Evolutionary conservation across 2,888 invertebrate genomes (phyloP).

Genomic region (Tachina grossa): DNA sequence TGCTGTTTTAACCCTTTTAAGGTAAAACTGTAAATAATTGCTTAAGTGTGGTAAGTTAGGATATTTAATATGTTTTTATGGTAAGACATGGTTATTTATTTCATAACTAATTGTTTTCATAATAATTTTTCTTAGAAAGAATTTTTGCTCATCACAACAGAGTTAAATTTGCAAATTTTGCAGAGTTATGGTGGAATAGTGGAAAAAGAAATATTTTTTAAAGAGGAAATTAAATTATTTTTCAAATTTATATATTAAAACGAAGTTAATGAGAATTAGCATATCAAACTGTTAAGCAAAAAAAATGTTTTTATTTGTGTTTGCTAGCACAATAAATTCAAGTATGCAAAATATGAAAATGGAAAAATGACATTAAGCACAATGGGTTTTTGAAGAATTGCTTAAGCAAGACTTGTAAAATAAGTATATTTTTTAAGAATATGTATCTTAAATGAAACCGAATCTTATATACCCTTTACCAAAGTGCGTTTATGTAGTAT

Average conservation of each 20-base stretch:
- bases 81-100: neutral
- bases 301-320: neutral
- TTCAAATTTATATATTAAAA: neutral
- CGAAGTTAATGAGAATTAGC: slow-evolving; percentile 23
- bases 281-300: neutral
- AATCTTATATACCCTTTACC: too few relatives aligned
- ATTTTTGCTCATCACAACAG: neutral
- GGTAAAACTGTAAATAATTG: slow-evolving; percentile 40
- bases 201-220: neutral
- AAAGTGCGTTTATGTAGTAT: too few relatives aligned
- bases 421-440: too few relatives aligned
- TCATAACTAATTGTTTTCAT: neutral
- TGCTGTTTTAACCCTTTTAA: slow-evolving; percentile 47
- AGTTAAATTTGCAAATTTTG: neutral
- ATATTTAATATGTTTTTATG: slow-evolving; percentile 30
- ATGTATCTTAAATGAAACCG: too few relatives aligned
- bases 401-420: too few relatives aligned
- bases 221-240: neutral
- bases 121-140: too few relatives aligned
- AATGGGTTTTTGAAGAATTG: too few relatives aligned
- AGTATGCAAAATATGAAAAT: too few relatives aligned
- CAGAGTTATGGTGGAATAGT: neutral
- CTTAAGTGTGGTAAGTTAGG: slow-evolving; percentile 3
- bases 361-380: too few relatives aligned
- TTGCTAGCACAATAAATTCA: too few relatives aligned